Evolutionary conservation across 2,888 invertebrate genomes (phyloP).

Genomic region (Steinernema scapterisci): DNA sequence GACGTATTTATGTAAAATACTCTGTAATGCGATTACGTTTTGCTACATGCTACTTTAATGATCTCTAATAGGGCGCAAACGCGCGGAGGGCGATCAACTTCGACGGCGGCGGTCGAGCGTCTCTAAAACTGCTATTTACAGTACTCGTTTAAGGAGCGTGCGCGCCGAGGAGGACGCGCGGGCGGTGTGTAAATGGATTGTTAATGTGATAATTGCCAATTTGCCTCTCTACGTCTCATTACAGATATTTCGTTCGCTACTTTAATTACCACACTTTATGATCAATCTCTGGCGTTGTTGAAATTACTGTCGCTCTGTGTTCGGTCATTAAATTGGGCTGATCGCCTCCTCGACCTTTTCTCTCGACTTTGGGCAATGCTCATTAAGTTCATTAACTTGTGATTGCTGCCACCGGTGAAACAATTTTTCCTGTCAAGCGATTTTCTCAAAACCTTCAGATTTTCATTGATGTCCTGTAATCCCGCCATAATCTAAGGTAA

Average conservation of each 20-base stretch:
- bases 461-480: too few species aligned
- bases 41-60: constrained; percentile 21
- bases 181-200: constrained; percentile 19
- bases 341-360: background rate
- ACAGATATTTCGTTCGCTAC: constrained; percentile 10
- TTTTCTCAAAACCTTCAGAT: too few species aligned
- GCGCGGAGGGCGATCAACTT: background rate
- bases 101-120: background rate
- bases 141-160: constrained; percentile 8
- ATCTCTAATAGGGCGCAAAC: background rate
- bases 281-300: background rate
- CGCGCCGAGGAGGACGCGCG: background rate
- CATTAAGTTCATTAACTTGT: too few species aligned
- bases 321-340: constrained; percentile 20
- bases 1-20: background rate
- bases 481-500: too few species aligned
- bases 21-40: constrained; percentile 26
- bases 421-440: too few species aligned
- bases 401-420: too few species aligned
- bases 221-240: constrained; percentile 2
- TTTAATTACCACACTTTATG: constrained; percentile 27
- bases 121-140: constrained; percentile 18
- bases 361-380: too few species aligned
- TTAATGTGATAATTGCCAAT: constrained; percentile 27
- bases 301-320: background rate